Conservation (phyloP, 2,797 vertebrate species). For the Sebastes trivittatus region DNA sequence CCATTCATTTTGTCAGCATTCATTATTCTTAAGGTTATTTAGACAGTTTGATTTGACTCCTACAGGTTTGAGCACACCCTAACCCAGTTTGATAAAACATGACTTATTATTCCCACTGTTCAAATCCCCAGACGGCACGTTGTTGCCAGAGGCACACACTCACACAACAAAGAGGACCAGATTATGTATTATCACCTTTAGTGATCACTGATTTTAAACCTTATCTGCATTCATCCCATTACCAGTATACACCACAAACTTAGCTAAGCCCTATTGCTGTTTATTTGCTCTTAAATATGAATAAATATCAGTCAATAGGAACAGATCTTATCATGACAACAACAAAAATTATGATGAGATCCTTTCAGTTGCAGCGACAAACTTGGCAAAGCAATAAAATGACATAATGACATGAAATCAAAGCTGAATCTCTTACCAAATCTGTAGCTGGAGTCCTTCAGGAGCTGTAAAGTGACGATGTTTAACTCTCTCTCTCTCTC, state of each 20-base stretch:
- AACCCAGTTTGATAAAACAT: conserved; percentile 8
- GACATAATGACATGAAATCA: conserved; percentile 23
- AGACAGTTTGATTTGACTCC: neutral
- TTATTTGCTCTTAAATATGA: neutral
- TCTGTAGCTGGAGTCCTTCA: neutral
- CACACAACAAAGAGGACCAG: neutral
- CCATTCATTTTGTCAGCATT: neutral
- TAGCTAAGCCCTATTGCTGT: neutral
- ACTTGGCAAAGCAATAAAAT: neutral
- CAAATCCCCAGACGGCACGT: conserved; percentile 13
- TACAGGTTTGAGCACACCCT: neutral
- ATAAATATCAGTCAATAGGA: neutral
- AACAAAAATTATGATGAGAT: neutral
- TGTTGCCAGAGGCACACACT: conserved; percentile 16
- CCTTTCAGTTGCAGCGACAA: neutral
- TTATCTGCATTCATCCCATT: neutral
- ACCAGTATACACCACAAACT: neutral
- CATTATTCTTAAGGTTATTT: neutral
- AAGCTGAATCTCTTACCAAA: conserved; percentile 54
- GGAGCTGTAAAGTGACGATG: neutral
- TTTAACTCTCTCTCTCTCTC: neutral
- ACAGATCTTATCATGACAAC: neutral
- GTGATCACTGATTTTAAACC: neutral
- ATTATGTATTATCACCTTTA: neutral
- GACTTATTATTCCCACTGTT: conserved; percentile 13